A percentile compares a stretch with the other conserved stretches of the same genome.
phyloP scores from a whole-genome alignment of 92 coral and sea anemone genomes.

The Zoanthus sansibaricus region DNA sequence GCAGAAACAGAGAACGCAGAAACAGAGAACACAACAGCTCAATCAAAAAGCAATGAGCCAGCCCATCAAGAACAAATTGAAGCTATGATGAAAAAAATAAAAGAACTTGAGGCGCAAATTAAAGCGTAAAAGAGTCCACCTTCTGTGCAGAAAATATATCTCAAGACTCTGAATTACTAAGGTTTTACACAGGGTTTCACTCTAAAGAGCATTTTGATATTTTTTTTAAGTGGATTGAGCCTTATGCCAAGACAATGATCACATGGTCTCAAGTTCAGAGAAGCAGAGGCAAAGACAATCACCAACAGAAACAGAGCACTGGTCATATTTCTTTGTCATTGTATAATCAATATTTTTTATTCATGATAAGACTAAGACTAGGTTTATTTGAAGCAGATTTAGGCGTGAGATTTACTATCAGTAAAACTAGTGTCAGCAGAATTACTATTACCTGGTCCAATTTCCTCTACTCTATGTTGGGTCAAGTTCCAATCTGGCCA shows the following conservation, averaged over 20 bases:
- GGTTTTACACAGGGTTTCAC: slow-evolving; percentile 54
- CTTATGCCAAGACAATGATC: slow-evolving; percentile 56
- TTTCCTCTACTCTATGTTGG: slow-evolving; percentile 9
- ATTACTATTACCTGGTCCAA: slow-evolving; percentile 7
- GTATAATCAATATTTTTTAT: slow-evolving; percentile 23
- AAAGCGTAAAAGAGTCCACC: slow-evolving; percentile 33
- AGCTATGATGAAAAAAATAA: slow-evolving; percentile 32
- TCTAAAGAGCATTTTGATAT: slow-evolving; percentile 51
- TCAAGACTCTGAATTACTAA: slow-evolving; percentile 50
- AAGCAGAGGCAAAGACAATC: slow-evolving; percentile 6
- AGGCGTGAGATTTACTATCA: slow-evolving; percentile 17
- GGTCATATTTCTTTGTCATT: slow-evolving; percentile 42
- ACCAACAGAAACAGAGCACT: slow-evolving; percentile 48
- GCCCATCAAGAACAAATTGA: slow-evolving; percentile 41
- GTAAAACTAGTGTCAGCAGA: slow-evolving; percentile 13
- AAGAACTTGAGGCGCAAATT: slow-evolving; percentile 46
- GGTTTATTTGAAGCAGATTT: slow-evolving; percentile 12
- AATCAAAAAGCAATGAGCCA: slow-evolving; percentile 27
- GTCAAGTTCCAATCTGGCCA: slow-evolving; percentile 30
- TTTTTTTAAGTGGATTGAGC: slow-evolving; percentile 54
- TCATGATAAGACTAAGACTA: slow-evolving; percentile 4
- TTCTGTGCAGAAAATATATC: slow-evolving; percentile 56
- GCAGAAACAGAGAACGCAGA: slow-evolving; percentile 30
- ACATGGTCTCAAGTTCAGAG: neutral
- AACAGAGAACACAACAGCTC: slow-evolving; percentile 29